Evolutionary conservation across 2,113 vertebrate genomes (phyloP), one percentile per base, ranked within the genome.

Genomic region (Triplophysa siluroides): DNA sequence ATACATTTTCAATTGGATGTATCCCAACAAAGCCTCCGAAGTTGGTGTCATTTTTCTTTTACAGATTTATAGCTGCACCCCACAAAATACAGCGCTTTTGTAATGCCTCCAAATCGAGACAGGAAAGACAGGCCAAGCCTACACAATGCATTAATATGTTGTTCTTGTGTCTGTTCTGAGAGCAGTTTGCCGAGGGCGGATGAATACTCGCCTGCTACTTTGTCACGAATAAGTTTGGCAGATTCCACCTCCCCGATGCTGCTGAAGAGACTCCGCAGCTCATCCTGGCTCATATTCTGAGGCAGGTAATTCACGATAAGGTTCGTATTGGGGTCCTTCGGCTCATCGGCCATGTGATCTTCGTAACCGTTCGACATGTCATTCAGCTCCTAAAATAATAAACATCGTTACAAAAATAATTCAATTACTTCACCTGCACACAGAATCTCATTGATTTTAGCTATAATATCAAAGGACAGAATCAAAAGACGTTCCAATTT

Each of bases 291-390:
- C 97, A 99, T 99, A 89, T 95, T 98, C 92, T 99, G 97, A 77
- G 97, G 98, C 89, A 99, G 93, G 93, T 98, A 99, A 93, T 99
- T 99, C 80, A 99, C 96, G 54, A 99, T 99, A 82, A 99, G 88
- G 89, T 99, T 99, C 73, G 98, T 98, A 92, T 97, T 96, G 84
- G 94, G 92, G 19, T 98, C 97, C 86, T 96, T 96, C 86, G 91
- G 94, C 85, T 97, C 97, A 82, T 98, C 97, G 79, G 94, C 96
- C 97, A 98, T 98, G 95, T 98, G 97, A 89, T 99, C 97, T 93
- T 98, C 96, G 91, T 98, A 99, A 96, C 98, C 98, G 92, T 99
- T 99, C 86, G 98, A 98, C 97, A 99, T 99, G 88, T 94, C 93
- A 90, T 88, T 93, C 83, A 92, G 90, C 89, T 95, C 93, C 96